Evolutionary conservation across 23 tunicate genomes (phyloP).

Genomic region (Clavelina lepadiformis): DNA sequence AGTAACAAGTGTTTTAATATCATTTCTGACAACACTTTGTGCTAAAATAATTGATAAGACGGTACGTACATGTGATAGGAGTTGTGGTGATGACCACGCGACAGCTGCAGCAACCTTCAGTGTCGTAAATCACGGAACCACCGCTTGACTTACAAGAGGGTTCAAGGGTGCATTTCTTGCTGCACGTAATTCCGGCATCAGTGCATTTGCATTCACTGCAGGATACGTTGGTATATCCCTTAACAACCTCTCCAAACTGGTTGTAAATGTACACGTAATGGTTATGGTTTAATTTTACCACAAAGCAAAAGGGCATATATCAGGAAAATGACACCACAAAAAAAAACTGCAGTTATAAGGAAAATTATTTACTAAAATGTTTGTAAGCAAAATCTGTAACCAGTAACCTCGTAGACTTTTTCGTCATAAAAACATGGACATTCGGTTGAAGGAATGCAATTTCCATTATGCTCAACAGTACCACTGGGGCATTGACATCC

Average conservation of each 20-base stretch:
- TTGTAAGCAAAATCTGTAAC: too few species aligned
- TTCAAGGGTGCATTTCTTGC: conserved; percentile 27
- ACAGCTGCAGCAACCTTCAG: conserved; percentile 65
- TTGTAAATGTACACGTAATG: too few species aligned
- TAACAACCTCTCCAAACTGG: conserved; percentile 58
- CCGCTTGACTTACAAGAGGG: conserved; percentile 37
- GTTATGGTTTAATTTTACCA: too few species aligned
- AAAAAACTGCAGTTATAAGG: too few species aligned
- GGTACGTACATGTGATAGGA: too few species aligned
- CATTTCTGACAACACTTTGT: background rate
- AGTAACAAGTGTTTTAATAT: background rate
- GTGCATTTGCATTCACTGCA: conserved; percentile 66
- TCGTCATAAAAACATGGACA: conserved; percentile 86
- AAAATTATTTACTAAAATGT: too few species aligned
- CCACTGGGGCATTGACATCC: conserved; percentile 79
- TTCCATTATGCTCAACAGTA: conserved; percentile 75
- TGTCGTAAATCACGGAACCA: conserved; percentile 26
- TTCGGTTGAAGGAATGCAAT: conserved; percentile 43
- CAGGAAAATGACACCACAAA: too few species aligned
- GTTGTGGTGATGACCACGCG: conserved; percentile 31
- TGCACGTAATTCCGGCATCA: conserved; percentile 43
- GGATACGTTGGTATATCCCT: conserved; percentile 2
- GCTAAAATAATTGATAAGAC: too few species aligned
- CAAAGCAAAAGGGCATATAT: too few species aligned
- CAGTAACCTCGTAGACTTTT: conserved; percentile 49